Conservation (phyloP, 30 jellyfish, hydroid and myxozoan species). For the Sanderia malayensis region DNA sequence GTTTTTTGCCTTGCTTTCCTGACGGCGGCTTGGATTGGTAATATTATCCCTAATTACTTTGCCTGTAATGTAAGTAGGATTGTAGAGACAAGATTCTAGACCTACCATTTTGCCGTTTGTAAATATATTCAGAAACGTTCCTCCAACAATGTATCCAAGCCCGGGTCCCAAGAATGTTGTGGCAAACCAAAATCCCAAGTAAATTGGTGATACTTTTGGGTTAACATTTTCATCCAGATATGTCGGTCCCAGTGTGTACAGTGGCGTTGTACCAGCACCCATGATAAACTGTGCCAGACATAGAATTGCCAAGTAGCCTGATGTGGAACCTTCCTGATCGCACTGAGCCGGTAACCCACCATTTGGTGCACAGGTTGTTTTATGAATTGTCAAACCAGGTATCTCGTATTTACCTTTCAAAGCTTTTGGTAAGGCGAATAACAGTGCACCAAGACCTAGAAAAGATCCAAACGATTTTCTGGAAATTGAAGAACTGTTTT, state of each 20-base stretch:
- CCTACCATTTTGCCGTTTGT: conserved; percentile 56
- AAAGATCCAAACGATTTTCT: no score
- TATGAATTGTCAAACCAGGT: conserved; percentile 17
- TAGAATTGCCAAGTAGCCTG: conserved; percentile 4
- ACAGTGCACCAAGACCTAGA: conserved; percentile 79
- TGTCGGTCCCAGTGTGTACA: conserved; percentile 86
- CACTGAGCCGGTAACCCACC: neutral
- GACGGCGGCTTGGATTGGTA: no score
- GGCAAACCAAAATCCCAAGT: conserved; percentile 87
- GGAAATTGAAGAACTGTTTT: no score
- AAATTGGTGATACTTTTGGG: conserved; percentile 85
- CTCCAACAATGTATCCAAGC: conserved; percentile 73
- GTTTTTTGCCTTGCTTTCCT: no score
- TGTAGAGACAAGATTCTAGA: no score
- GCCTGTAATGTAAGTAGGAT: no score
- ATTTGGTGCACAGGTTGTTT: conserved; percentile 17
- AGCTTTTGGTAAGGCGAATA: conserved; percentile 79
- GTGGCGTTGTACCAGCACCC: conserved; percentile 97
- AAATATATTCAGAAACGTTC: conserved; percentile 51
- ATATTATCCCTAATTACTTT: no score
- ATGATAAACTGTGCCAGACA: conserved; percentile 73
- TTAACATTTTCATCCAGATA: conserved; percentile 87
- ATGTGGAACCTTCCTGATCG: neutral
- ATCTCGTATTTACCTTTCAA: conserved; percentile 67
- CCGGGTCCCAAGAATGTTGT: conserved; percentile 93